phyloP scores from a whole-genome alignment of 2,797 vertebrate species.

The Ptychobarbus kaznakovi region DNA sequence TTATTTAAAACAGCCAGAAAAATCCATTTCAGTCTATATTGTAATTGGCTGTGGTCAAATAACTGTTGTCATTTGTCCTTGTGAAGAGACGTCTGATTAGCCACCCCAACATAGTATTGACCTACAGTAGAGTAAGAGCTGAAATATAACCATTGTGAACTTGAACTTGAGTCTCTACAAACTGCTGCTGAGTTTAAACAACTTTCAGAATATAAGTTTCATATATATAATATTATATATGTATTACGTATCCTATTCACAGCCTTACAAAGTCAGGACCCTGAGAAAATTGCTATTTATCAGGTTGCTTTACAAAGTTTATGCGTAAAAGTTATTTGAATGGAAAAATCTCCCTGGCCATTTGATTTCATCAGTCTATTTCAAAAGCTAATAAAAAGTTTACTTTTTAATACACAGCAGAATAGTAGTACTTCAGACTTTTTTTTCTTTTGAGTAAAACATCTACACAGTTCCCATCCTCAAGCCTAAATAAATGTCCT shows the following conservation, averaged over 20 bases:
- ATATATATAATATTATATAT: background rate
- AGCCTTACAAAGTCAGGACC: background rate
- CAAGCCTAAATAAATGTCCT: background rate
- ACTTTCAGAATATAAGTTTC: background rate
- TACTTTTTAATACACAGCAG: background rate
- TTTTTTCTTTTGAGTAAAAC: background rate
- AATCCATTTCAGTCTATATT: background rate
- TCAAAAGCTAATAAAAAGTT: background rate
- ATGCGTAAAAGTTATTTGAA: background rate
- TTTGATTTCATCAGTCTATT: slow-evolving; percentile 7
- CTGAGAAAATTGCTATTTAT: background rate
- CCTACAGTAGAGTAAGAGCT: background rate
- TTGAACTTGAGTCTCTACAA: background rate
- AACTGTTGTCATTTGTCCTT: background rate
- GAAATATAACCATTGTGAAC: background rate
- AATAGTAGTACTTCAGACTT: background rate
- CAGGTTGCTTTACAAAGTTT: background rate
- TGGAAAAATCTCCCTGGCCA: background rate
- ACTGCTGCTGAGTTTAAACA: background rate
- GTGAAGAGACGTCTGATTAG: background rate
- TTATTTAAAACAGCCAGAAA: background rate
- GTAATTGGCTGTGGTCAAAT: background rate
- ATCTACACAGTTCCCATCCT: background rate
- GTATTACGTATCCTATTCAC: background rate
- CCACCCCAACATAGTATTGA: background rate